Percentiles rank a stretch among this genome's conserved stretches.
Evolutionary conservation across 2,888 invertebrate genomes (phyloP).

Genomic region (Erannis defoliaria): DNA sequence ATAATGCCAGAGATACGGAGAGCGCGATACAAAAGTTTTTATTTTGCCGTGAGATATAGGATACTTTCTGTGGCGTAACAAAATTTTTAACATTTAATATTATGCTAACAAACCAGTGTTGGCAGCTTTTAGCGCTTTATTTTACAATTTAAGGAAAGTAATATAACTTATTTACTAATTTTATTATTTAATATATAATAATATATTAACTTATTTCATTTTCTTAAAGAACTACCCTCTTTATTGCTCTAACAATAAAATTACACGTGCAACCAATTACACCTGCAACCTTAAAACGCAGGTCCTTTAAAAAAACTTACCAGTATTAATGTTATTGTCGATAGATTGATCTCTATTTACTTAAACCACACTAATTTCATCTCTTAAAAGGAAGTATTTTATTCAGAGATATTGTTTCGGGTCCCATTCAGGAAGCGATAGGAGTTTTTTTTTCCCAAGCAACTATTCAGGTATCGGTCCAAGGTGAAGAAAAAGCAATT

Average conservation of each 20-base stretch:
- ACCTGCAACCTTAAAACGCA: too few relatives aligned
- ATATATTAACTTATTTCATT: too few relatives aligned
- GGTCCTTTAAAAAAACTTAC: too few relatives aligned
- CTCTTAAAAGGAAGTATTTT: conserved; percentile 72
- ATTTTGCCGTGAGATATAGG: conserved; percentile 53
- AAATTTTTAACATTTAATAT: neutral
- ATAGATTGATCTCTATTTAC: conserved; percentile 5
- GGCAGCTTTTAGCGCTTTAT: too few relatives aligned
- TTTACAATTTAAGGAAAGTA: too few relatives aligned
- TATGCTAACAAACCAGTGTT: too few relatives aligned
- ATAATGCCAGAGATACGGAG: conserved; percentile 79
- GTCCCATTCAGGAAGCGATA: conserved; percentile 64
- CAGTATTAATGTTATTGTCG: too few relatives aligned
- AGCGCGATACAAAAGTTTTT: conserved; percentile 68
- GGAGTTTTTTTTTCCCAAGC: conserved; percentile 57
- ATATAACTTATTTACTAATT: too few relatives aligned
- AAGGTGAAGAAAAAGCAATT: conserved; percentile 59
- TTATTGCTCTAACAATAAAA: too few relatives aligned
- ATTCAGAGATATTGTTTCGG: conserved; percentile 82
- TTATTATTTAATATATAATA: too few relatives aligned
- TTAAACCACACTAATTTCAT: conserved; percentile 43
- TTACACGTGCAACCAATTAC: too few relatives aligned
- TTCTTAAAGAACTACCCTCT: too few relatives aligned
- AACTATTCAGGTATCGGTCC: conserved; percentile 64
- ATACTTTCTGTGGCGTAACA: conserved; percentile 9